These are phyloP conservation scores for Thamnophis elegans DNA, from an alignment of 2,797 vertebrate genomes.

Conservation along the genomic window DNA sequence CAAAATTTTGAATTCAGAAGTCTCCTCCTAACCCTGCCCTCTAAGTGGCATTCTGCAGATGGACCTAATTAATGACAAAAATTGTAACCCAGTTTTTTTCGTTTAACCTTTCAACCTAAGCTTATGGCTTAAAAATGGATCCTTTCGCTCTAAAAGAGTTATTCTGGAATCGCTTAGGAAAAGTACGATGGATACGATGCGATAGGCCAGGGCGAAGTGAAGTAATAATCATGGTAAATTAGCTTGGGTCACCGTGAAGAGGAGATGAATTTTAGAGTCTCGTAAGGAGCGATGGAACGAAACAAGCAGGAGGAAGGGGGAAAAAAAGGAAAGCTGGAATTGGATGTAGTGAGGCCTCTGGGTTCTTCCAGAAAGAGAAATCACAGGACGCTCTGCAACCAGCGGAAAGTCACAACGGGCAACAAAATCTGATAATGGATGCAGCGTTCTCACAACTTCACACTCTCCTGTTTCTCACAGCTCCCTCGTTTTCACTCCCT, in stretches of 20 bases:
- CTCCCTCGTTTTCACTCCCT: neutral
- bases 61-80: neutral
- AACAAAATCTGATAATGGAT: neutral
- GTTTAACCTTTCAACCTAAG: neutral
- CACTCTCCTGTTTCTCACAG: neutral
- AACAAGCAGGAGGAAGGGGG: neutral
- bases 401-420: neutral
- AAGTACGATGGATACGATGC: neutral
- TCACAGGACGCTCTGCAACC: neutral
- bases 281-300: neutral
- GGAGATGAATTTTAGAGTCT: neutral
- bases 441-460: neutral
- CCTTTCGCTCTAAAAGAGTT: neutral
- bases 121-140: slow-evolving; percentile 7
- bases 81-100: neutral
- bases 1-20: neutral
- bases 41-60: neutral
- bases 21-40: neutral
- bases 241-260: neutral
- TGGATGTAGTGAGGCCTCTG: neutral
- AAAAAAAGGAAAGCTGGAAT: neutral
- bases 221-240: neutral
- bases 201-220: too few species aligned
- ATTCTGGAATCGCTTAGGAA: neutral
- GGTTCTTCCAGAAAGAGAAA: neutral